These are phyloP conservation scores for Mesodorylaimus sp. DNA, from an alignment of 2,888 invertebrate genomes.

Conservation along the genomic window DNA sequence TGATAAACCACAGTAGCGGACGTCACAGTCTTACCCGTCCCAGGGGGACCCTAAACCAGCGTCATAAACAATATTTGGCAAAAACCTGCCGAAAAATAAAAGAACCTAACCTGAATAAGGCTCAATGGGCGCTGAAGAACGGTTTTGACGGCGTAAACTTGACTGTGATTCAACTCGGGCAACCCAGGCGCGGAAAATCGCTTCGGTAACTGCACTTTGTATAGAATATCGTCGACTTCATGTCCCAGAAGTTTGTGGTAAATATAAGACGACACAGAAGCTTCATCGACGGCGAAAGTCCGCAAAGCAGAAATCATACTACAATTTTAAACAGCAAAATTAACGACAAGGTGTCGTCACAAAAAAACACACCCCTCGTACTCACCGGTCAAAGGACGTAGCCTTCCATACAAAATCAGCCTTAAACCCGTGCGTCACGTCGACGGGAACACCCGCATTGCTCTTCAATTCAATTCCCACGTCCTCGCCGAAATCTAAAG, in stretches of 20 bases:
- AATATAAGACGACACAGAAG: constrained; percentile 88
- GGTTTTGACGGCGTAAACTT: constrained; percentile 94
- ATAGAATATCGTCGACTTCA: constrained; percentile 37
- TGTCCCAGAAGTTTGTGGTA: constrained; percentile 79
- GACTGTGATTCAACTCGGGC: constrained; percentile 90
- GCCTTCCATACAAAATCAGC: constrained; percentile 99
- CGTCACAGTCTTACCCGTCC: constrained; percentile 96
- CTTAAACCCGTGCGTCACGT: constrained; percentile 82
- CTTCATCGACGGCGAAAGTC: constrained; percentile 86
- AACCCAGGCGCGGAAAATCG: constrained; percentile 90
- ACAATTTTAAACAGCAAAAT: too few species aligned
- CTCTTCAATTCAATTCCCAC: constrained; percentile 88
- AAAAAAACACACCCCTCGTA: too few species aligned
- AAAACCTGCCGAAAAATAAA: background rate
- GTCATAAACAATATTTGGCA: background rate
- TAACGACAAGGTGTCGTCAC: too few species aligned
- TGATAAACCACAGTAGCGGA: constrained; percentile 98
- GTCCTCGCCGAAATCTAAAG: constrained; percentile 71
- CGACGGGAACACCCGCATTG: constrained; percentile 72
- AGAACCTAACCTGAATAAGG: constrained; percentile 62
- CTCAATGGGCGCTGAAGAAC: constrained; percentile 85
- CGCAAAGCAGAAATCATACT: constrained; percentile 86
- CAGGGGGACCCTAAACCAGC: constrained; percentile 57
- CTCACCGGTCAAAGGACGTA: constrained; percentile 85
- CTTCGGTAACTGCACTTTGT: constrained; percentile 58